These are phyloP conservation scores for Thalassarche chlororhynchos DNA, from an alignment of 2,113 vertebrate genomes.

Conservation along the genomic window DNA sequence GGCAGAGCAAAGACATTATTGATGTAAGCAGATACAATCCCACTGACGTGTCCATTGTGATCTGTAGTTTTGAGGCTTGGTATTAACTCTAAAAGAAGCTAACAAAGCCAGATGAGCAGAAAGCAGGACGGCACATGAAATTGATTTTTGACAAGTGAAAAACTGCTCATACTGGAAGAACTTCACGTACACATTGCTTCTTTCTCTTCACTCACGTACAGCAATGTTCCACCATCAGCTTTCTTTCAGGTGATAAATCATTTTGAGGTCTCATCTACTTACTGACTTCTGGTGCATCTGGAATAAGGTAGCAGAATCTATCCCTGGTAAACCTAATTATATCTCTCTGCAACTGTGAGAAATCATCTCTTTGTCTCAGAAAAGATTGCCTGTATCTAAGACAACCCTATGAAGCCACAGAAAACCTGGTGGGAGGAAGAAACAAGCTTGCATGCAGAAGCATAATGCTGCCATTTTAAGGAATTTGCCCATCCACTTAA, in stretches of 20 bases:
- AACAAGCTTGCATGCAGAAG: not conserved
- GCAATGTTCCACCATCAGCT: not conserved
- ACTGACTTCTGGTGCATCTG: constrained; percentile 4
- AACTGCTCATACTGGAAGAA: not conserved
- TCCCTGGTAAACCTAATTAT: constrained; percentile 43
- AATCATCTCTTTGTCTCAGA: constrained; percentile 45
- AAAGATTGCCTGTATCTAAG: not conserved
- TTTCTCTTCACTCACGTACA: not conserved
- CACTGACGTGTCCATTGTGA: not conserved
- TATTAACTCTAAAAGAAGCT: not conserved
- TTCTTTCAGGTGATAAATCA: constrained; percentile 50
- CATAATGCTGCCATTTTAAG: not conserved
- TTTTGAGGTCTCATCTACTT: constrained; percentile 48
- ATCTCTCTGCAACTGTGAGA: constrained; percentile 5
- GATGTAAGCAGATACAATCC: not conserved
- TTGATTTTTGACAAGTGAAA: constrained; percentile 50
- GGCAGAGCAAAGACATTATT: not conserved
- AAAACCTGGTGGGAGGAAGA: not conserved
- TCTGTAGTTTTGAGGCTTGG: not conserved
- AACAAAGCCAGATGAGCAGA: not conserved
- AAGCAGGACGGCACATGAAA: not conserved
- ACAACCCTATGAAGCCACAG: not conserved
- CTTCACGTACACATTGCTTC: not conserved
- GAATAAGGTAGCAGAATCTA: constrained; percentile 32
- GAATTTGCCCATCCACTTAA: not conserved